Base-by-base conservation (phyloP, 2,113 vertebrate genomes). In the Suncus etruscus region DNA sequence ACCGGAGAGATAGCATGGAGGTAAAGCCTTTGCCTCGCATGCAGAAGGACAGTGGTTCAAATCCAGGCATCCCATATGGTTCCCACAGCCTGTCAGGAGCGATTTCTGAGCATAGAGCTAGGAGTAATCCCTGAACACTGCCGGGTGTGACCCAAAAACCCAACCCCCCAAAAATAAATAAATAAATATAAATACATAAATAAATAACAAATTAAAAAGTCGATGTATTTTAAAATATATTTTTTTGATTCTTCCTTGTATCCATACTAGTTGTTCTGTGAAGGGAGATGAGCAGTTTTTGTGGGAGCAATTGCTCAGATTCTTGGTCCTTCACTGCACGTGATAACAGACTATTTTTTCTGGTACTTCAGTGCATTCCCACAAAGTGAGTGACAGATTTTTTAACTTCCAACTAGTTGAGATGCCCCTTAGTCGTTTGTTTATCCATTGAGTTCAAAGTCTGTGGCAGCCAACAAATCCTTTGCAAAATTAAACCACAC, bases 221-320 rank as follows among this genome's bases (percentile, higher is more conserved):
- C 15, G 18, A 54, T 54, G 58, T 61, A 22, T 61, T 61, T 20
- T 61, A 8, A 22, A 15, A 61, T 29, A 66, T 1, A 1, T 9
- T 70, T 76, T 76, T 88, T 45, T 66, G 8, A 81, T 74, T 86
- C 48, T 90, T 22, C 27, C 72, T 68, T 47, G 81, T 24, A 25
- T 9, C 45, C 1, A 73, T 2, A 10, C 29, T 10, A 39, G 51
- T 84, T 87, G 29, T 68, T 84, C 39, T 47, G 1, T 66, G 61
- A 70, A 6, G 27, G 70, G n/a, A 80, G n/a, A 45, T 27, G 6
- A 76, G 25, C 29, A 50, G 47, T 45, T 9, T 9, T 20, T 73
- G 7, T 45, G 47, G 72, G 58, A 66, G 51, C 11, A 1, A 15
- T 24, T 50, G 51, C 4, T 2, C 12, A 1, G 39, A 24, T 31